Evolutionary conservation across 2,888 invertebrate genomes (phyloP), one percentile per base, ranked within the genome.

Genomic region (Scotopteryx bipunctaria): DNA sequence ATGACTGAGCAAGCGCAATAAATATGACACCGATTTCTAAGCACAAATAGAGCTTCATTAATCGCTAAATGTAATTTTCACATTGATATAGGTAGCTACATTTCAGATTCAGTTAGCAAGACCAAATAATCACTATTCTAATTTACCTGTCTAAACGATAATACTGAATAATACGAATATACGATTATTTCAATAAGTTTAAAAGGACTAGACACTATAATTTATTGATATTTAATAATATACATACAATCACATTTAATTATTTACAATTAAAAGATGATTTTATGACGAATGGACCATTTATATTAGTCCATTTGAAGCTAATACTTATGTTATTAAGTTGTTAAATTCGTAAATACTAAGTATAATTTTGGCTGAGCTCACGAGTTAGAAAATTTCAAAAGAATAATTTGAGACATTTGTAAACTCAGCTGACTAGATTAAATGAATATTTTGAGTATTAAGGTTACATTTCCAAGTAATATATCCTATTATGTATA

Each of bases 41-140:
- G 46, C 11, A 43, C 44, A 46, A 52, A 53, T 17, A 49, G 40
- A 38, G 19, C 41, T 13, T 29, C 15, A 15, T 36, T 42, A 44
- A 14, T 46, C 33, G 33, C 19, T 37, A 31, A 9, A 29, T 43
- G 16, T 25, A 32, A 42, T 38, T 41, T 44, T 51, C 50, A 60
- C 51, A 60, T 48, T 37, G 65, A 68, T 57, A 53, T 41, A 62
- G 67, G n/a, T n/a, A n/a, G 23, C 25, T 76, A 81, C 80, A 83
- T 83, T 81, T 81, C 73, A 77, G 81, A 80, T 83, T 82, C 81
- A 81, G 81, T 78, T 73, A 70, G 63, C 13, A 71, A 77, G 71
- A 76, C 64, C 66, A 65, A 71, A 59, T 66, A 69, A 63, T 59
- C 62, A 71, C 67, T 71, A 36, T 16, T 63, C 57, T 64, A 68